Conservation (phyloP, 2,888 invertebrate species). For the Lithophane semibrunnea region DNA sequence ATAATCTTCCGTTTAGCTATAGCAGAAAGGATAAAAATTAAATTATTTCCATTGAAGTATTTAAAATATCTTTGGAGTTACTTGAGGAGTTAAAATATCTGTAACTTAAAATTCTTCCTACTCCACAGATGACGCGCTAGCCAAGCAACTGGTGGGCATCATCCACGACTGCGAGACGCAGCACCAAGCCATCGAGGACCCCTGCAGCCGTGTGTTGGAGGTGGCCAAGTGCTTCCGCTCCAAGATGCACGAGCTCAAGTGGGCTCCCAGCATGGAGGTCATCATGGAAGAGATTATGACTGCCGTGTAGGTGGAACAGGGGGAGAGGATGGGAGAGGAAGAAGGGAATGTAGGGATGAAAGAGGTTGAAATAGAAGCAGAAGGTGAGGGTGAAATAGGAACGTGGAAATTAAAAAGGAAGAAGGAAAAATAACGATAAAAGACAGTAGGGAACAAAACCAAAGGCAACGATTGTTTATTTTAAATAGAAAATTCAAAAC, state of each 20-base stretch:
- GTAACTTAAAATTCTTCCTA: neutral
- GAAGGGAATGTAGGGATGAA: neutral
- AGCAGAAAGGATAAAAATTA: too few species aligned
- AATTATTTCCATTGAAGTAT: neutral
- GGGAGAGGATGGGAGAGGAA: neutral
- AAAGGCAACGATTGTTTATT: too few species aligned
- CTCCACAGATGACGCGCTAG: constrained; percentile 78
- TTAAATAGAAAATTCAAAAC: neutral
- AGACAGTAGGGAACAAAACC: too few species aligned
- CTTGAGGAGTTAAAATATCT: neutral
- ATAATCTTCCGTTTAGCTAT: neutral
- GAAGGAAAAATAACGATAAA: neutral
- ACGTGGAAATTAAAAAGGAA: neutral
- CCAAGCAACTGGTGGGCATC: constrained; percentile 80
- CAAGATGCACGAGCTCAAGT: constrained; percentile 83
- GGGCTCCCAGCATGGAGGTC: constrained; percentile 84
- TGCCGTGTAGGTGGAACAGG: constrained; percentile 64
- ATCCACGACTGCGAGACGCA: constrained; percentile 80
- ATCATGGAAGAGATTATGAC: constrained; percentile 81
- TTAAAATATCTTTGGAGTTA: neutral
- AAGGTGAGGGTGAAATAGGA: neutral
- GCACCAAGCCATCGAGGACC: constrained; percentile 68
- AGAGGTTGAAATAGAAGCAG: neutral
- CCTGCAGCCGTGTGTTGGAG: constrained; percentile 77
- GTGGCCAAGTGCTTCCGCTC: constrained; percentile 84